These are phyloP conservation scores for Amblyjoppa fuscipennis DNA, from an alignment of 2,888 invertebrate genomes.

Conservation along the genomic window DNA sequence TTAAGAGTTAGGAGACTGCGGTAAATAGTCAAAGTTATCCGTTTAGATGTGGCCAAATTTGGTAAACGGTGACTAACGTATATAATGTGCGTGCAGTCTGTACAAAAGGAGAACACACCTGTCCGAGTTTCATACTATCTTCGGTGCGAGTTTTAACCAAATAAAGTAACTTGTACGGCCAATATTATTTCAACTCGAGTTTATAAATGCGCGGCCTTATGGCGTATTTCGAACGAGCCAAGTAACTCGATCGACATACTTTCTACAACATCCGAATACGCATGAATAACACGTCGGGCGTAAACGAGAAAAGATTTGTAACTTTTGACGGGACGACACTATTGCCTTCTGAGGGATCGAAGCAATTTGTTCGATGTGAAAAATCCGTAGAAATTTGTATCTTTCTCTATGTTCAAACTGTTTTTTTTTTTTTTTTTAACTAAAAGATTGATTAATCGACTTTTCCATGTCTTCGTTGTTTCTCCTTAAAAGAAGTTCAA, in stretches of 20 bases:
- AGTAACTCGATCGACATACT: neutral
- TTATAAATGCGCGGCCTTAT: neutral
- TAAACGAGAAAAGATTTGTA: constrained; percentile 41
- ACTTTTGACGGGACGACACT: constrained; percentile 40
- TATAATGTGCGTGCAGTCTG: constrained; percentile 13
- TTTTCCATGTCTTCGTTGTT: neutral
- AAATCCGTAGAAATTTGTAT: constrained; percentile 27
- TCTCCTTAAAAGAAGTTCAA: neutral
- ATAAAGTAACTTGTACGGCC: constrained; percentile 57
- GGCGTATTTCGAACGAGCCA: neutral
- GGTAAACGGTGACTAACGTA: constrained; percentile 27
- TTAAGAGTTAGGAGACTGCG: neutral
- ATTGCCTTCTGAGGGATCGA: neutral
- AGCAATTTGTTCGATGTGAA: constrained; percentile 38
- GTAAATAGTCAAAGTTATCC: neutral
- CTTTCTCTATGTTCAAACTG: neutral
- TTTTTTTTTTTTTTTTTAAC: neutral
- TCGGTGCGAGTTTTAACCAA: constrained; percentile 40
- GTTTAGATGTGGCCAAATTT: constrained; percentile 24
- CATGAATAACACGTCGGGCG: constrained; percentile 1
- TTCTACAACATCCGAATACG: neutral
- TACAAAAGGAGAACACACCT: constrained; percentile 41
- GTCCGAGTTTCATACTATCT: constrained; percentile 38
- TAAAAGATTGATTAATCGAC: neutral
- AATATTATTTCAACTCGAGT: constrained; percentile 21